Base-by-base conservation (phyloP, 2,797 vertebrate genomes). In the Falco rusticolus region DNA sequence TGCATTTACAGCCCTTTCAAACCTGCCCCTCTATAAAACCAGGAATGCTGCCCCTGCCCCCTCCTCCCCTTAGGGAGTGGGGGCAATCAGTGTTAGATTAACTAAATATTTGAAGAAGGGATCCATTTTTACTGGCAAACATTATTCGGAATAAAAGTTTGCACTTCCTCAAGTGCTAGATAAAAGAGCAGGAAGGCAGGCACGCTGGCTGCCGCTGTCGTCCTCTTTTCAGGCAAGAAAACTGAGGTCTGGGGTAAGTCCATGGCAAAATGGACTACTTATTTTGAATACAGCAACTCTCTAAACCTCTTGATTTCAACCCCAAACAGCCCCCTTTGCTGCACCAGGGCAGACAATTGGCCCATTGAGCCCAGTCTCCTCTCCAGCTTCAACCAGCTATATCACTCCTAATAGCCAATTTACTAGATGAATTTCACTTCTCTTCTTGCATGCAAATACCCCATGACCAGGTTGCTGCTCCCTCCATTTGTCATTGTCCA, bases 31-130 rank as follows among this genome's bases (percentile, higher is more conserved):
- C 92, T 45, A 94, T 94, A 96, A 96, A 96, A 78, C 54, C 56
- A 95, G 92, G 94, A 96, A 96, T 96, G 95, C 91, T 93, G 76
- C 94, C 85, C 80, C 79, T 94, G 87, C 70, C 66, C 37, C 50
- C 76, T 85, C 68, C 43, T 89, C 64, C 78, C 87, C 83, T 72
- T 6, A 75, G 74, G 87, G 77, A 94, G 90, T 39, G 48, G 78
- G 88, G 90, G 71, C 75, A 96, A 92, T 90, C 89, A 79, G 59
- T 59, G 77, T 82, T 91, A 94, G 29, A 95, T 61, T 93, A 95
- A 92, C 89, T 69, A 88, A 96, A 96, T 92, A 96, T 97, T 96
- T 96, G 87, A 96, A 94, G 90, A 94, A 84, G 48, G 79, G 63
- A 96, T 61, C 48, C 63, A 34, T 88, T 96, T 94, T 96, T 94